Percentiles rank a stretch among this genome's conserved stretches.
Conservation (phyloP, 2,888 invertebrate species). For the Hypercompe scribonia region DNA sequence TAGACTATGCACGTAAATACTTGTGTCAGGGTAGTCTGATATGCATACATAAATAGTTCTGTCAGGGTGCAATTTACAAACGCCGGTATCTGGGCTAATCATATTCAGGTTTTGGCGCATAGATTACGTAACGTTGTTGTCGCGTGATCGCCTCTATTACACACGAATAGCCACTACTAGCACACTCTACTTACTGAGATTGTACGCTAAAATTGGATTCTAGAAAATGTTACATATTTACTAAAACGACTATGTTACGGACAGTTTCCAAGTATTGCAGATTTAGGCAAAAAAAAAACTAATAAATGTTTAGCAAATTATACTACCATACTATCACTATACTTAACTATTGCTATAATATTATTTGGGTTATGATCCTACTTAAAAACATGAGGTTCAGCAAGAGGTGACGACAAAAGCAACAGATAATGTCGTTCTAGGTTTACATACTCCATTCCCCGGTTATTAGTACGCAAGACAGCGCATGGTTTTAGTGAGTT, state of each 20-base stretch:
- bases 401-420: not conserved
- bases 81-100: slow-evolving; percentile 64
- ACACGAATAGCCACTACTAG: slow-evolving; percentile 34
- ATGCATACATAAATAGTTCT: slow-evolving; percentile 26
- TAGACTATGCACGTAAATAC: not conserved
- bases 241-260: not conserved
- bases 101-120: slow-evolving; percentile 61
- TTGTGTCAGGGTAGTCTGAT: not conserved
- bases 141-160: slow-evolving; percentile 60
- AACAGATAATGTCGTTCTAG: not conserved
- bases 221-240: slow-evolving; percentile 14
- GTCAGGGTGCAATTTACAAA: slow-evolving; percentile 36
- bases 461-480: not conserved
- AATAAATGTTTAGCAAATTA: not conserved
- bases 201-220: slow-evolving; percentile 15
- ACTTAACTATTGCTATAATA: not conserved
- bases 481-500: not conserved
- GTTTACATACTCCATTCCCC: not conserved
- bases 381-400: not conserved
- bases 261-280: not conserved
- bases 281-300: not conserved
- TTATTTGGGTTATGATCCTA: not conserved
- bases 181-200: slow-evolving; percentile 24
- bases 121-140: slow-evolving; percentile 60
- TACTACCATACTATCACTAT: not conserved